Evolutionary conservation across 2,888 invertebrate genomes (phyloP).

Genomic region (Electrophaes corylata): DNA sequence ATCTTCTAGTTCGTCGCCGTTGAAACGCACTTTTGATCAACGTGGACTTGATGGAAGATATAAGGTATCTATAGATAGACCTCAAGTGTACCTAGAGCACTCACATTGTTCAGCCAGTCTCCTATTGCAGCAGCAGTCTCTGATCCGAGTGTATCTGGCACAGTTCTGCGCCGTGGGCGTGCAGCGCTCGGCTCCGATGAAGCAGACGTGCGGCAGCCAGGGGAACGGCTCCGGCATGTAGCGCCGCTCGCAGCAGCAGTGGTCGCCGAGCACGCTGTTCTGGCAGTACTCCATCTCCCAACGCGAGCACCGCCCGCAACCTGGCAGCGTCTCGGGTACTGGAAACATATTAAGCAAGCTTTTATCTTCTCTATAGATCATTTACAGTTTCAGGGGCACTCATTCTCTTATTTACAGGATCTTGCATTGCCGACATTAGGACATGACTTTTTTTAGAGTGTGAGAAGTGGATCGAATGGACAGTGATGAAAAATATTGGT

Average conservation of each 20-base stretch:
- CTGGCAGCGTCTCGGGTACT: conserved; percentile 64
- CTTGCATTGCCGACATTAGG: no score
- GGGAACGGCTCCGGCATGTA: conserved; percentile 86
- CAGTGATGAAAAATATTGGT: no score
- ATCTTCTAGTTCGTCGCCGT: no score
- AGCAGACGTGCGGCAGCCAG: conserved; percentile 88
- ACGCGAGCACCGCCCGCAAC: conserved; percentile 86
- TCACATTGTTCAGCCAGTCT: conserved; percentile 85
- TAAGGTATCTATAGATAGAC: no score
- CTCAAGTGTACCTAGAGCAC: conserved; percentile 48
- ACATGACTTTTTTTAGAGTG: no score
- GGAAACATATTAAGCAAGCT: conserved; percentile 17
- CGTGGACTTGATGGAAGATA: no score
- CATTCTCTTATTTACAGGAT: no score
- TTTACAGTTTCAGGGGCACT: no score
- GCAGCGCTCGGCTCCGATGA: conserved; percentile 85
- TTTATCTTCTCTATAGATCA: no score
- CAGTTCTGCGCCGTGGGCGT: conserved; percentile 85
- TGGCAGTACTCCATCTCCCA: conserved; percentile 86
- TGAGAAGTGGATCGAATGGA: no score
- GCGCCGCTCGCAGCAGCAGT: conserved; percentile 83
- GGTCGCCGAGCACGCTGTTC: conserved; percentile 81
- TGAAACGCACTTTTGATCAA: no score
- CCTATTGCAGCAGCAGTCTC: conserved; percentile 87
- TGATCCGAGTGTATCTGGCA: conserved; percentile 84